Base-by-base conservation (phyloP, 2,797 vertebrate species). In the Apodemus agrarius region DNA sequence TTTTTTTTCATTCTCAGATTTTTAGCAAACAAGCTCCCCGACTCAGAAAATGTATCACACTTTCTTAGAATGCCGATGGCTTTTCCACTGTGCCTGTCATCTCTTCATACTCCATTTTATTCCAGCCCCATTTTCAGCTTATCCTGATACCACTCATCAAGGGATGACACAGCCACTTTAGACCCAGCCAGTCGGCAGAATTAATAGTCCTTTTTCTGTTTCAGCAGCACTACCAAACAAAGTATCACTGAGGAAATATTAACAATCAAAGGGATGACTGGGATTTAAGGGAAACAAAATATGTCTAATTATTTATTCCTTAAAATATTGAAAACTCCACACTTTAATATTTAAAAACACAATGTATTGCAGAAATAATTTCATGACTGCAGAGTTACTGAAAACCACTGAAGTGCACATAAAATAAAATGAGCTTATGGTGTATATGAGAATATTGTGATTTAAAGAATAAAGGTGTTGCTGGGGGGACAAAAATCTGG, bases 11-110 rank as follows among this genome's bases (percentile, higher is more conserved):
- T 49, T 83, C 90, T 94, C 10, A 61, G 59, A 82, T 80, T 89
- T 87, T 79, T 78, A 95, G 90, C 37, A 94, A 78, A 69, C 37
- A 88, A 90, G 24, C 37, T 95, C 43, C 88, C 49, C 76, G 59
- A 94, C 75, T 94, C 91, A 90, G 80, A 96, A 76, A 74, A 75
- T 52, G 84, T 76, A 94, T 93, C 59, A 63, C 59, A 92, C 83
- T 29, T 93, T 88, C 88, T 94, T 34, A 95, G 46, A 95, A 75
- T 65, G 12, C 3, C 21, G 37, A 85, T 29, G 12, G 90, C 40
- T 92, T 93, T 88, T 11, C 81, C n/a, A 81, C 61, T 63, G 52
- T 22, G 16, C 46, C 82, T 49, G 65, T 6, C 65, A 57, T 79
- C 65, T 72, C 83, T 87, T 91, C 40, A 31, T 61, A 82, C 80